Evolutionary conservation across 1,140 invertebrate species (phyloP), one percentile per base, ranked within the genome.

Genomic region (Latrodectus geometricus): DNA sequence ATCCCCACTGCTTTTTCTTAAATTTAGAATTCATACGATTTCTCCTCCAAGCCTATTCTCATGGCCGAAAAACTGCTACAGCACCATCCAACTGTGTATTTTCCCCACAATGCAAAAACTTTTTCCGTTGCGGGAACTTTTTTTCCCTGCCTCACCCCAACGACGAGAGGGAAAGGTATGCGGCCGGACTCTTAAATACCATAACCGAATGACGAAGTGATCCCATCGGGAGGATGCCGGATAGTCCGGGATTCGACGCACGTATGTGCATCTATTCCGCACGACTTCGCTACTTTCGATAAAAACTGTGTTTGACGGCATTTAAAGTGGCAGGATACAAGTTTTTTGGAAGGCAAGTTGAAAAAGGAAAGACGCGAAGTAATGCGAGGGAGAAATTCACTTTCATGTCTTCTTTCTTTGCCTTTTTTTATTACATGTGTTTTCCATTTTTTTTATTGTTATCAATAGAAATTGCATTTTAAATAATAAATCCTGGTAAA

Each of bases 251-350:
- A 83, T 83, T 61, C 80, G 21, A 50, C 48, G 80, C 80, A 83
- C 80, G 80, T 76, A 76, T 14, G 20, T 21, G 79, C 78, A 70
- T 80, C 79, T 82, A 73, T 50, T 61, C 78, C 78, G 78, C 66
- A 69, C 66, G 65, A 66, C 78, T 52, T 79, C 35, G 4, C n/a
- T 21, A 49, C 23, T 79, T 73, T 72, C 72, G 82, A 84, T 84
- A 76, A 84, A 84, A 84, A 84, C 82, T 73, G 82, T 84, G 82
- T 84, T 84, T 84, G 82, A 84, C 82, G 82, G 82, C 82, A 84
- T 84, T 84, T 84, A 84, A 84, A 84, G 82, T 84, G 82, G 82
- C 73, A 84, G 20, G 50, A 15, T 23, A 81, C 79, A 81, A 54
- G 79, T 20, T 49, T 61, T 61, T 61, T 61, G 23, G 77, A 61